Evolutionary conservation across 2,888 invertebrate species (phyloP).

Genomic region (Acanthosoma haemorrhoidale): DNA sequence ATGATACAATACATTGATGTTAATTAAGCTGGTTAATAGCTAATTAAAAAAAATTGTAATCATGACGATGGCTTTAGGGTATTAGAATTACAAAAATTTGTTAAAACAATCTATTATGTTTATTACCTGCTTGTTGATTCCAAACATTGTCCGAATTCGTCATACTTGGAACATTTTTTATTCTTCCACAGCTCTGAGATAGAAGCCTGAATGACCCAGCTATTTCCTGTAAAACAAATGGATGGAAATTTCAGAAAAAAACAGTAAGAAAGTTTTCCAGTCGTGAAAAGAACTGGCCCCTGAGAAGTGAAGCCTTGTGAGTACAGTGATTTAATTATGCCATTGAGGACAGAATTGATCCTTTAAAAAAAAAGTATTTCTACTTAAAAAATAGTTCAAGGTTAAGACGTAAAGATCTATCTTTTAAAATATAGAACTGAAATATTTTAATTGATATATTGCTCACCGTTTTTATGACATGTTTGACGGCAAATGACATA

Average conservation of each 20-base stretch:
- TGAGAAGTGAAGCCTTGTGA: neutral
- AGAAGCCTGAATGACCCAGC: constrained; percentile 70
- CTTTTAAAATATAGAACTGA: no score
- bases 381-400: constrained; percentile 1
- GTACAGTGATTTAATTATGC: constrained; percentile 19
- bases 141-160: constrained; percentile 38
- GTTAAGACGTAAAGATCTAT: no score
- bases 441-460: constrained; percentile 40
- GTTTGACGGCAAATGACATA: constrained; percentile 82
- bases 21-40: no score
- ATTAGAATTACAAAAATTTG: no score
- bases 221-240: constrained; percentile 48
- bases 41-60: no score
- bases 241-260: neutral
- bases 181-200: constrained; percentile 57
- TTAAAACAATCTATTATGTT: neutral
- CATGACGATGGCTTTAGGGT: no score
- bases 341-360: neutral
- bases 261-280: neutral
- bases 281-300: neutral
- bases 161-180: constrained; percentile 47
- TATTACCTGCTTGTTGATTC: constrained; percentile 36
- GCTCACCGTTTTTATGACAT: constrained; percentile 68
- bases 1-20: no score
- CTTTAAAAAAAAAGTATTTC: neutral